Evolutionary conservation across 2,797 vertebrate species (phyloP).

Genomic region (Agapornis canus): DNA sequence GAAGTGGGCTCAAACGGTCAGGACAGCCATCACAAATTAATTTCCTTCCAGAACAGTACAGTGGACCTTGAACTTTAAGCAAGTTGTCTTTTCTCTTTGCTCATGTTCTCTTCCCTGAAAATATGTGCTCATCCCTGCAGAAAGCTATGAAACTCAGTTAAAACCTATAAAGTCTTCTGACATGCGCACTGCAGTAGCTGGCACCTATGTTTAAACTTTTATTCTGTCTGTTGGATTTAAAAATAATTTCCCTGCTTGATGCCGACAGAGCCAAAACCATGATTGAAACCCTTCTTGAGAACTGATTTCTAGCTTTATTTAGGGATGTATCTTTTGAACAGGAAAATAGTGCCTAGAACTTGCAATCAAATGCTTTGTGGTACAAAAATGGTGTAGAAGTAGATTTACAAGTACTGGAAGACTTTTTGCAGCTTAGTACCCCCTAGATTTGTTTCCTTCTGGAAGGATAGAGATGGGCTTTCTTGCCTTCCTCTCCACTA

Average conservation of each 20-base stretch:
- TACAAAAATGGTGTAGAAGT: neutral
- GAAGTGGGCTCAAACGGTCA: constrained; percentile 1
- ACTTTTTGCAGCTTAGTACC: neutral
- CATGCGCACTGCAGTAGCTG: neutral
- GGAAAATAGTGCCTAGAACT: neutral
- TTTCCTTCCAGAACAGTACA: neutral
- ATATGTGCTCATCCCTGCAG: neutral
- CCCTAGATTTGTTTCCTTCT: neutral
- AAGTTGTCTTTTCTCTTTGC: neutral
- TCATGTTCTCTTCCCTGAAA: neutral
- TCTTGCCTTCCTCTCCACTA: neutral
- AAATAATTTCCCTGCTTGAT: neutral
- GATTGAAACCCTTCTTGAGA: neutral
- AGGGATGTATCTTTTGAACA: neutral
- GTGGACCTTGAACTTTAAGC: neutral
- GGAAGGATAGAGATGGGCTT: neutral
- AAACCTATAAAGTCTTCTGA: neutral
- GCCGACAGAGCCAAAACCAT: neutral
- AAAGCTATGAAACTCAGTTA: neutral
- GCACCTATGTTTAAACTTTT: neutral
- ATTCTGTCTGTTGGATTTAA: neutral
- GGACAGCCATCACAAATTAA: neutral
- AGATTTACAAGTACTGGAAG: neutral
- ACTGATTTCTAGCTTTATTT: neutral
- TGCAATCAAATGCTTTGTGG: neutral